A percentile compares a stretch with the other conserved stretches of the same genome.
These are phyloP conservation scores for Nysson spinosus DNA, from an alignment of 2,888 invertebrate genomes.

Conservation along the genomic window DNA sequence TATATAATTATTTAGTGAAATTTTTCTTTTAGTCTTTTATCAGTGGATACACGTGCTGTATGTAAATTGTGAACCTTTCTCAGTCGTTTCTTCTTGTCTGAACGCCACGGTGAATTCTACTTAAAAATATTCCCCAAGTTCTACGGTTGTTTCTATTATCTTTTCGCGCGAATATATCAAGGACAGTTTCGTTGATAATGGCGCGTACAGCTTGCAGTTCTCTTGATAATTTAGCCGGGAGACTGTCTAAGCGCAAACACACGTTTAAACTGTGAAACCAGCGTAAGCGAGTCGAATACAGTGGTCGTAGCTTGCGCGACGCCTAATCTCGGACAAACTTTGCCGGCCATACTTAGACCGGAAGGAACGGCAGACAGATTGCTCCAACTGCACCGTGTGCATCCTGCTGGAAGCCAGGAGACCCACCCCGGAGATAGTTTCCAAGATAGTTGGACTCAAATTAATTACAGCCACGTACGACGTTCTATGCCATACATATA, in stretches of 20 bases:
- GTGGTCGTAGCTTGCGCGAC: conserved; percentile 29
- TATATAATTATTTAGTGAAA: not conserved
- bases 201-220: conserved; percentile 17
- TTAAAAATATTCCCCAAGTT: conserved; percentile 18
- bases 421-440: conserved; percentile 52
- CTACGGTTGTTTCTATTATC: conserved; percentile 7
- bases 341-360: conserved; percentile 57
- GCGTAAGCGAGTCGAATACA: conserved; percentile 44
- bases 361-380: conserved; percentile 65
- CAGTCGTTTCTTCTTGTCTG: too few relatives aligned
- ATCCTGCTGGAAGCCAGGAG: conserved; percentile 37
- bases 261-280: conserved; percentile 40
- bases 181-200: conserved; percentile 20
- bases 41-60: too few relatives aligned
- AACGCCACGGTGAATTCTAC: conserved; percentile 8
- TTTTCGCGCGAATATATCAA: conserved; percentile 18
- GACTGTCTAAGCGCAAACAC: conserved; percentile 18
- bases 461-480: conserved; percentile 58
- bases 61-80: too few relatives aligned
- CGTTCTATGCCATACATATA: conserved; percentile 5
- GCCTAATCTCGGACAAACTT: conserved; percentile 62
- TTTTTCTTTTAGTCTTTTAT: too few relatives aligned
- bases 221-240: conserved; percentile 40
- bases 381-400: conserved; percentile 45
- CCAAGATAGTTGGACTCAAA: conserved; percentile 62